Evolutionary conservation across 2,113 vertebrate species (phyloP), one percentile per base, ranked within the genome.

Genomic region (Ptilonorhynchus violaceus): DNA sequence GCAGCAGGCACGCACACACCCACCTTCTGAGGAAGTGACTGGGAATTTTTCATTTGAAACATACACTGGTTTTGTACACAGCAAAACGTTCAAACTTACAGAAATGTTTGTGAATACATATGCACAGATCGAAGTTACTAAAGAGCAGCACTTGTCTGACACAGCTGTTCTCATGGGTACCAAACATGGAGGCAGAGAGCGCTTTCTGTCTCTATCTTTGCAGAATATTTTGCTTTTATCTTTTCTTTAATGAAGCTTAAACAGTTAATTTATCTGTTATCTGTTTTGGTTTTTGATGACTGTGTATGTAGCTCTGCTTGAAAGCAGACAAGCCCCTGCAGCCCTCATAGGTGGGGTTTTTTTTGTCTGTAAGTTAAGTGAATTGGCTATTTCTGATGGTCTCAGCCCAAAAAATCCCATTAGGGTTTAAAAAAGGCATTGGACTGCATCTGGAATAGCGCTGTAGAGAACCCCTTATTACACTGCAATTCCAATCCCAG

Each of bases 161-260:
- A 25, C 0, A 10, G 41, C 21, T 64, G 0, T 47, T 80, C 56
- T 76, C 9, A 21, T 2, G 1, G 18, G 8, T 27, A 27, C 33
- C 72, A 27, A 33, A n/a, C 8, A 17, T 0, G 9, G 28, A 62
- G 37, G 62, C 33, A 63, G 31, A 66, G 24, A 46, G 8, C 16
- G 11, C 6, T 31, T 59, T 53, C 44, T 76, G 14, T 11, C 53
- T 52, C 39, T 30, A 2, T 30, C 30, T 72, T 83, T 69, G n/a
- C 33, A 39, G n/a, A 49, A n/a, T 11, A 52, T 60, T 42, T 53
- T 33, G 8, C 37, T 20, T 31, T 27, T 79, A 4, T 4, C 20
- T 64, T 67, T 82, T 20, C 27, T 69, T 42, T 31, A 58, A 39
- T 39, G 49, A 86, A 49, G 3, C 31, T 66, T 59, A 50, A 62